phyloP scores from a whole-genome alignment of 2,888 invertebrate genomes.

The Drosophila anomelani region DNA sequence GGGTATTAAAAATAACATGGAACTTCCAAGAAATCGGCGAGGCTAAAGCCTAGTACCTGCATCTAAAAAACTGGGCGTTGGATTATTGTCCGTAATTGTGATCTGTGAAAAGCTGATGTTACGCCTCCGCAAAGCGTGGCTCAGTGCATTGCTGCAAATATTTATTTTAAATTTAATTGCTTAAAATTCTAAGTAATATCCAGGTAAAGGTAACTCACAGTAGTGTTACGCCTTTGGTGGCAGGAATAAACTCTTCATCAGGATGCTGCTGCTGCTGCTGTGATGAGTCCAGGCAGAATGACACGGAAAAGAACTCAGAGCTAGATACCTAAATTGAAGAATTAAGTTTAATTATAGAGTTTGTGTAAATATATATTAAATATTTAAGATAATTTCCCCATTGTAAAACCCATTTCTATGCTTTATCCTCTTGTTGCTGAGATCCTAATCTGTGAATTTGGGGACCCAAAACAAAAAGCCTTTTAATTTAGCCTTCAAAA shows the following conservation, averaged over 20 bases:
- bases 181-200: fast-evolving
- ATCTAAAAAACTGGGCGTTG: slow-evolving; percentile 80
- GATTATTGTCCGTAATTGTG: slow-evolving; percentile 83
- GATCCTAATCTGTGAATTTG: slow-evolving; percentile 26
- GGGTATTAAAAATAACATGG: slow-evolving; percentile 3
- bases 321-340: slow-evolving; percentile 87
- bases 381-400: background rate
- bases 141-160: slow-evolving; percentile 87
- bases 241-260: slow-evolving; percentile 88
- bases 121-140: slow-evolving; percentile 88
- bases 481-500: slow-evolving; percentile 24
- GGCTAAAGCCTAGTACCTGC: slow-evolving; percentile 65
- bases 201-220: slow-evolving; percentile 86
- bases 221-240: slow-evolving; percentile 88
- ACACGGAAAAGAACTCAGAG: slow-evolving; percentile 90
- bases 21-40: background rate
- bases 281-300: slow-evolving; percentile 87
- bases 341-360: background rate
- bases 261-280: slow-evolving; percentile 81
- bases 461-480: slow-evolving; percentile 6
- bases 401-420: background rate
- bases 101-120: slow-evolving; percentile 85
- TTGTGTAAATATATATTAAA: background rate
- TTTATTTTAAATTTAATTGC: background rate
- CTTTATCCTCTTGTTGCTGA: background rate